A percentile compares a stretch with the other conserved stretches of the same genome.
phyloP scores from a whole-genome alignment of 2,113 vertebrate genomes.

The Indicator maculatus region DNA sequence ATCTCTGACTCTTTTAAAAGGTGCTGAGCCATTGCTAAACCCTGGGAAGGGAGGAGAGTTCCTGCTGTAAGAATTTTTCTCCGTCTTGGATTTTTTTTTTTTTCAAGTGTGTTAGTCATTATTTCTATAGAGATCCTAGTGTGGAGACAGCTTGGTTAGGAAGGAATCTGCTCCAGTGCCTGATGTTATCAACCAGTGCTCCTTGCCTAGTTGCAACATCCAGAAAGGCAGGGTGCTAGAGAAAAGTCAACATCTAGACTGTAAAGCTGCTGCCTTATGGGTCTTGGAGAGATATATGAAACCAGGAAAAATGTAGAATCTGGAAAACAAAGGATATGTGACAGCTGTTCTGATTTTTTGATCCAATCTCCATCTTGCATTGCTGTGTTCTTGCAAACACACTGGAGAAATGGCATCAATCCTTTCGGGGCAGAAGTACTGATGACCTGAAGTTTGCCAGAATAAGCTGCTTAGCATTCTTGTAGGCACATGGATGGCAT shows the following conservation, averaged over 20 bases:
- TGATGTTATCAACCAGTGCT: neutral
- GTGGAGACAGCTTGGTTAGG: neutral
- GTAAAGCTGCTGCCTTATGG: neutral
- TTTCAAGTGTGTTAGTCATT: conserved; percentile 1
- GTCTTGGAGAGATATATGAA: neutral
- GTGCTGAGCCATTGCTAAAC: conserved; percentile 34
- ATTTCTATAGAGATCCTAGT: neutral
- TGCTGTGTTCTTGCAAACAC: neutral
- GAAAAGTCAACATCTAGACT: neutral
- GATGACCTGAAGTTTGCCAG: neutral
- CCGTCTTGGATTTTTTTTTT: neutral
- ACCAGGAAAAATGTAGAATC: neutral
- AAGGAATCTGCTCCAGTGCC: neutral
- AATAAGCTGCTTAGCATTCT: neutral
- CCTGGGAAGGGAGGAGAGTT: neutral
- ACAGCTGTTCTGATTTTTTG: neutral
- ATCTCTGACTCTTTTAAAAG: conserved; percentile 13
- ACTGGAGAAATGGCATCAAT: neutral
- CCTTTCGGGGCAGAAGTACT: neutral
- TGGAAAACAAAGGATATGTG: neutral
- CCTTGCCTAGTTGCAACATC: neutral
- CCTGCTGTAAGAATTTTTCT: neutral
- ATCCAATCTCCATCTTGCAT: neutral
- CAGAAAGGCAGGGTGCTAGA: neutral
- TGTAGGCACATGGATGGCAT: neutral